Evolutionary conservation across 2,797 vertebrate genomes (phyloP), one percentile per base, ranked within the genome.

Genomic region (Acanthurus lineatus): DNA sequence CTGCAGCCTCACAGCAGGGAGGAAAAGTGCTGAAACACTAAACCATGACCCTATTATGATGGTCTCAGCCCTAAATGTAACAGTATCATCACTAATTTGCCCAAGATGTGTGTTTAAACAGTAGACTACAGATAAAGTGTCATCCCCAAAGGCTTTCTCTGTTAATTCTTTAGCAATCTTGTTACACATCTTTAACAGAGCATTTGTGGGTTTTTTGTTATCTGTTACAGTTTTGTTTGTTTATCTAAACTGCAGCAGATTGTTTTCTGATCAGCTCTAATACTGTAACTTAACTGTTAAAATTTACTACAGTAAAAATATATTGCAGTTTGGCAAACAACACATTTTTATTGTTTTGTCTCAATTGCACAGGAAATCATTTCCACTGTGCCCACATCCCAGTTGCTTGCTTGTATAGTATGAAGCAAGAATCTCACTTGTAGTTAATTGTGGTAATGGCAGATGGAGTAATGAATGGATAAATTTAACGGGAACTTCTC

Each of bases 41-140:
- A 65, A 86, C 72, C 73, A 67, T 56, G 32, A 63, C 68, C 57
- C 45, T 65, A 84, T 56, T 45, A 69, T 66, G 70, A 84, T 10
- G 20, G 56, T 82, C 59, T 81, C 64, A 32, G 56, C 58, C 63
- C 56, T 81, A 14, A 77, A 56, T 32, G 20, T 49, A 68, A 85
- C 22, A 45, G 44, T 48, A 67, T 51, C 10, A 11, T 47, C 64
- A 49, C 62, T 79, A 69, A 86, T 84, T 67, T 72, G 66, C 71
- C 67, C 79, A 76, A 69, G 61, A 73, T 84, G 76, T 84, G 79
- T 65, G 73, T 75, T 79, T 62, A 79, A 78, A 73, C 47, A 53
- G 64, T 6, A 52, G 48, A 69, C 16, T 16, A 48, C 9, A 59
- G 70, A 60, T 9, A 70, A 67, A 59, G 48, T 22, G n/a, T 56